A percentile compares a stretch with the other conserved stretches of the same genome.
phyloP scores from a whole-genome alignment of 1,140 invertebrate species.

The Chrysoperla carnea region DNA sequence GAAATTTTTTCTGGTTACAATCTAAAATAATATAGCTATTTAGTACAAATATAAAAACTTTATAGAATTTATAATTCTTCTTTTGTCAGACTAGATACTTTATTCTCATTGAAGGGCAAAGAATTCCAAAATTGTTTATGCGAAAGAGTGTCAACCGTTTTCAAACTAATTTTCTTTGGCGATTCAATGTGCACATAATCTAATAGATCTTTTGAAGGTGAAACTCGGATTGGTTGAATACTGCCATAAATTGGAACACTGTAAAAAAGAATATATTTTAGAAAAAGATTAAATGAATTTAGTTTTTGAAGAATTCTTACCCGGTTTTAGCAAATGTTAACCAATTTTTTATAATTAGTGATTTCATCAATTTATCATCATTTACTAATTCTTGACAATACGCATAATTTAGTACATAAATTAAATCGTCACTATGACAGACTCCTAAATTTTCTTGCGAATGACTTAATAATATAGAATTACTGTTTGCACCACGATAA shows the following conservation, averaged over 20 bases:
- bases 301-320: too few species aligned
- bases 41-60: too few species aligned
- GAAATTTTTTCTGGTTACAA: too few species aligned
- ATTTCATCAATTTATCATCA: constrained; percentile 29
- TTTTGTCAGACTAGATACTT: constrained; percentile 2
- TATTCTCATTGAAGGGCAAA: constrained; percentile 33
- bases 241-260: constrained; percentile 14
- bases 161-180: constrained; percentile 24
- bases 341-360: constrained; percentile 29
- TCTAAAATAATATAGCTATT: too few species aligned
- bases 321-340: constrained; percentile 30
- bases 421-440: constrained; percentile 36
- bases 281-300: too few species aligned
- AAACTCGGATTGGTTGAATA: constrained; percentile 17
- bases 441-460: constrained; percentile 32
- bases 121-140: constrained; percentile 33
- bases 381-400: constrained; percentile 5
- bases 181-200: constrained; percentile 29
- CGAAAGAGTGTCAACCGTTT: constrained; percentile 25
- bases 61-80: too few species aligned
- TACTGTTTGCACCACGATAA: constrained; percentile 30
- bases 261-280: constrained; percentile 14
- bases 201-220: constrained; percentile 19
- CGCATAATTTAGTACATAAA: constrained; percentile 20
- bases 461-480: constrained; percentile 26